Evolutionary conservation across 2,797 vertebrate genomes (phyloP).

Genomic region (Sternarchorhynchus goeldii): DNA sequence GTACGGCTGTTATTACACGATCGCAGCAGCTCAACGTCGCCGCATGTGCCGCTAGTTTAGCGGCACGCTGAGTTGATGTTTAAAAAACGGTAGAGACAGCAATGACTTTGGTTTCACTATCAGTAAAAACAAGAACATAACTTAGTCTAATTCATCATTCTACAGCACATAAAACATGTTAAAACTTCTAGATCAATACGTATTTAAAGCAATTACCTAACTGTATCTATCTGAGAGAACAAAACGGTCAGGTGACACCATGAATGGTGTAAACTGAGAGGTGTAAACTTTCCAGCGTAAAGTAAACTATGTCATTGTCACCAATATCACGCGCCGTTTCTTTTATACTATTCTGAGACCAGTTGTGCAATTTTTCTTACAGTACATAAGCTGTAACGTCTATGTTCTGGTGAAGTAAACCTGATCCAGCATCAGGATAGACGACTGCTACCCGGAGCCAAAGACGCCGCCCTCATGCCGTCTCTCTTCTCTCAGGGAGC

Average conservation of each 20-base stretch:
- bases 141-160: not conserved
- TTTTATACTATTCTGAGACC: not conserved
- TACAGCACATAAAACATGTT: not conserved
- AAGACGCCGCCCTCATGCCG: constrained; percentile 56
- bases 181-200: not conserved
- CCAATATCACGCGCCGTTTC: not conserved
- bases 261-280: too few species aligned
- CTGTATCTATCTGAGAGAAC: too few species aligned
- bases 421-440: too few species aligned
- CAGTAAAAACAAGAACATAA: too few species aligned
- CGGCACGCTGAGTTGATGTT: too few species aligned
- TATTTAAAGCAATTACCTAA: not conserved
- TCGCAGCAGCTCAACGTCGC: not conserved
- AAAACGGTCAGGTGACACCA: too few species aligned
- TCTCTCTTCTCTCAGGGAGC: constrained; percentile 59
- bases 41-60: not conserved
- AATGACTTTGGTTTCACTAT: too few species aligned
- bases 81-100: too few species aligned
- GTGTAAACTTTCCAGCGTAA: too few species aligned
- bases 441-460: not conserved
- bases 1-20: not conserved
- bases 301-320: too few species aligned
- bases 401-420: too few species aligned
- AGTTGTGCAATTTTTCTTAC: not conserved
- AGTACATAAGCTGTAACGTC: not conserved